Evolutionary conservation across 1,140 invertebrate species (phyloP).

Genomic region (Liolophura sinensis): DNA sequence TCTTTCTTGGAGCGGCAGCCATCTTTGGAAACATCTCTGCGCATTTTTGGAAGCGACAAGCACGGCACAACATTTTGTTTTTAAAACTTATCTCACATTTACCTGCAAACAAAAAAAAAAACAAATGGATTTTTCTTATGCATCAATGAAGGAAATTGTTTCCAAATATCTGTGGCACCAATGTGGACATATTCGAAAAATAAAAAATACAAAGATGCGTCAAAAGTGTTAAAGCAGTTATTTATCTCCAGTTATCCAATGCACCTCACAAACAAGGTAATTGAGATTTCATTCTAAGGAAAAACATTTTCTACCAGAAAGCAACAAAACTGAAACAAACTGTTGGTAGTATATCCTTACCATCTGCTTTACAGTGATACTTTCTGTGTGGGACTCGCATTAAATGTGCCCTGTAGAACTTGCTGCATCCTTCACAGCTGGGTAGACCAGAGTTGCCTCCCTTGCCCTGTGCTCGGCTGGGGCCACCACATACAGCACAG

Average conservation of each 20-base stretch:
- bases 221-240: too few species aligned
- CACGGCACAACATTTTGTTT: constrained; percentile 5
- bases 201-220: too few species aligned
- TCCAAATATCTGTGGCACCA: too few species aligned
- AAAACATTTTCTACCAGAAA: too few species aligned
- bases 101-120: constrained; percentile 3
- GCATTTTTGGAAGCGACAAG: constrained; percentile 6
- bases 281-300: too few species aligned
- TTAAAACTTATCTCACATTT: not conserved
- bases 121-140: not conserved
- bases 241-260: too few species aligned
- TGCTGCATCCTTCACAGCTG: constrained; percentile 7
- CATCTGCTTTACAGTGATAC: constrained; percentile 4
- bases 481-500: not conserved
- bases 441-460: constrained; percentile 4
- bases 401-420: constrained; percentile 7
- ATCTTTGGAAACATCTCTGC: not conserved
- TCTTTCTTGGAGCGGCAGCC: not conserved
- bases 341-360: not conserved
- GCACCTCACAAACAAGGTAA: too few species aligned
- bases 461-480: not conserved
- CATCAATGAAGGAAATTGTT: too few species aligned
- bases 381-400: not conserved
- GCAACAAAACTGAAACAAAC: not conserved
- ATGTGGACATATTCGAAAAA: too few species aligned